These are phyloP conservation scores for Pseudotriccus pelzelni DNA, from an alignment of 2,797 vertebrate species.

Conservation along the genomic window DNA sequence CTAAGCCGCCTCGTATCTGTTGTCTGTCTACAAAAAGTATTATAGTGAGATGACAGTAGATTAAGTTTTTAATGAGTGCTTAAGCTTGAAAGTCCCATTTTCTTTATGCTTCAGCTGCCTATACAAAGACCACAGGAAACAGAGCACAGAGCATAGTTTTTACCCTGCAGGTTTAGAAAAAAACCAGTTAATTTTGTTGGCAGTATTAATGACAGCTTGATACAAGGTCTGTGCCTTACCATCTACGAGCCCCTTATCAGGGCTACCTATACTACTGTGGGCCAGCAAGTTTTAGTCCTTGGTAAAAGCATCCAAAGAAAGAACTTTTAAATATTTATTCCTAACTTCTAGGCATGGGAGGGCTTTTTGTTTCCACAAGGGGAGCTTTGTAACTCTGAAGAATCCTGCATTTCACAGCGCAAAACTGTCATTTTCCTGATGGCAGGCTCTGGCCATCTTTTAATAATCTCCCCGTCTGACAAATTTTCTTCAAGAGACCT, in stretches of 20 bases:
- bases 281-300: not conserved
- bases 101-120: not conserved
- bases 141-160: not conserved
- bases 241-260: not conserved
- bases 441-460: slow-evolving; percentile 28
- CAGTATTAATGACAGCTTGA: not conserved
- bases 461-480: slow-evolving; percentile 28
- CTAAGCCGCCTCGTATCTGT: not conserved
- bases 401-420: not conserved
- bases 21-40: not conserved
- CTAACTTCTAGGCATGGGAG: not conserved
- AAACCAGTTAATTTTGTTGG: not conserved
- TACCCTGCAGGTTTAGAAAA: not conserved
- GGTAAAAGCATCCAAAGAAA: not conserved
- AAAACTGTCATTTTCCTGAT: slow-evolving; percentile 41
- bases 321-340: not conserved
- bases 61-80: not conserved
- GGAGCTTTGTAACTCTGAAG: not conserved
- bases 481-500: slow-evolving; percentile 49
- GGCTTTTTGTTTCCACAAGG: not conserved
- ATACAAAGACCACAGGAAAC: not conserved
- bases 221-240: not conserved
- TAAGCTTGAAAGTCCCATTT: not conserved
- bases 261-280: not conserved
- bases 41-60: not conserved